Conservation (phyloP, 2,888 invertebrate genomes). For the Xylota sylvarum region DNA sequence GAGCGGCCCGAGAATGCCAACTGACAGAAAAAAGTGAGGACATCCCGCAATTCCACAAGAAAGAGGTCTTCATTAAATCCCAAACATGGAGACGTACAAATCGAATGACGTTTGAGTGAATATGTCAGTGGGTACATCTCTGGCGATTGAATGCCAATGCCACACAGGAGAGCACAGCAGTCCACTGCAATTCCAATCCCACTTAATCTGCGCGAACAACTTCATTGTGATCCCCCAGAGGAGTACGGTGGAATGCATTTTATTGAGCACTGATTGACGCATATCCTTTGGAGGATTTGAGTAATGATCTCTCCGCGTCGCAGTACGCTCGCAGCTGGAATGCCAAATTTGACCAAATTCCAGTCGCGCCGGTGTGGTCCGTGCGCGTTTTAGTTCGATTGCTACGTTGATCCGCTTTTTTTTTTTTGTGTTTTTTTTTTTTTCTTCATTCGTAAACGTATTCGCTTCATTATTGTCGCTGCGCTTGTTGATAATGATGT, state of each 20-base stretch:
- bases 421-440: constrained; percentile 18
- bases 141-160: constrained; percentile 56
- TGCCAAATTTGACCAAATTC: constrained; percentile 76
- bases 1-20: constrained; percentile 12
- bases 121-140: constrained; percentile 68
- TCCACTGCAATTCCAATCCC: constrained; percentile 64
- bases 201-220: constrained; percentile 75
- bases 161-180: constrained; percentile 64
- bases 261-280: constrained; percentile 76
- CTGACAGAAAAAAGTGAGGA: constrained; percentile 53
- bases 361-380: constrained; percentile 74
- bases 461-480: constrained; percentile 69
- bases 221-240: constrained; percentile 73
- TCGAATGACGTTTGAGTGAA: constrained; percentile 74
- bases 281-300: constrained; percentile 73
- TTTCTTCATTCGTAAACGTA: constrained; percentile 34
- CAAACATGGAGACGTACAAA: constrained; percentile 67
- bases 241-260: constrained; percentile 67
- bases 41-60: constrained; percentile 59
- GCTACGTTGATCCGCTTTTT: constrained; percentile 58
- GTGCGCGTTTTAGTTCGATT: constrained; percentile 53
- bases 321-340: constrained; percentile 71
- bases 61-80: constrained; percentile 72
- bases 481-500: constrained; percentile 71
- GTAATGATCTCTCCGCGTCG: constrained; percentile 69